Conservation (phyloP, 2,113 vertebrate genomes). For the Empidonax alnorum region DNA sequence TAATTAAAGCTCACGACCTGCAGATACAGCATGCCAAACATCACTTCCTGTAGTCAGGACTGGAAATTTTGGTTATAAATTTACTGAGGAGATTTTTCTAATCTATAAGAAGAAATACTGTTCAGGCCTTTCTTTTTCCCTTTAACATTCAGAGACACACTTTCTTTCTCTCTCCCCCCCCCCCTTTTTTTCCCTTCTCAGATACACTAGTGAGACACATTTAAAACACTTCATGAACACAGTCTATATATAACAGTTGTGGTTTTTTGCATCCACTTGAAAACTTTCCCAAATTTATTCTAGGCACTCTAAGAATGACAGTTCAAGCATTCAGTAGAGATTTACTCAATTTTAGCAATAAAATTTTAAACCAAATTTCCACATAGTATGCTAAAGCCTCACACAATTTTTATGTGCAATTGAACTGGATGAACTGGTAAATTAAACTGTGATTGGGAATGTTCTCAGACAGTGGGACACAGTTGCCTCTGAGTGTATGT, state of each 20-base stretch:
- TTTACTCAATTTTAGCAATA: slow-evolving; percentile 40
- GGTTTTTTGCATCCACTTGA: background rate
- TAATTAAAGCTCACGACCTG: slow-evolving; percentile 46
- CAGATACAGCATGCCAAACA: slow-evolving; percentile 33
- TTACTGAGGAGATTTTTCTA: slow-evolving; percentile 18
- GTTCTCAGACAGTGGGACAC: background rate
- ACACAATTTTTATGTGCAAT: slow-evolving; percentile 5
- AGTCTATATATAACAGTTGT: background rate
- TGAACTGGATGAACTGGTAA: slow-evolving; percentile 36
- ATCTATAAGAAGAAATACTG: background rate
- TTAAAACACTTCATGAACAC: background rate
- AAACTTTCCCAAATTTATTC: slow-evolving; percentile 44
- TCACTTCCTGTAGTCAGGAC: background rate
- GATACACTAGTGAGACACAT: background rate
- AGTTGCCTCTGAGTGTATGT: background rate
- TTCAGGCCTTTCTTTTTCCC: background rate
- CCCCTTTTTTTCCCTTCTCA: background rate
- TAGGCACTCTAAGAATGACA: background rate
- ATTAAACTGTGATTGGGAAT: slow-evolving; percentile 2
- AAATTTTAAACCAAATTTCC: slow-evolving; percentile 36
- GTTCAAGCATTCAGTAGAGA: slow-evolving; percentile 16
- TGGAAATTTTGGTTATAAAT: slow-evolving; percentile 51
- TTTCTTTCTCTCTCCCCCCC: accelerated
- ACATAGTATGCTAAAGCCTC: background rate
- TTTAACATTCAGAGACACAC: background rate